These are phyloP conservation scores for Nomada ferruginata DNA, from an alignment of 2,888 invertebrate genomes.

Conservation along the genomic window DNA sequence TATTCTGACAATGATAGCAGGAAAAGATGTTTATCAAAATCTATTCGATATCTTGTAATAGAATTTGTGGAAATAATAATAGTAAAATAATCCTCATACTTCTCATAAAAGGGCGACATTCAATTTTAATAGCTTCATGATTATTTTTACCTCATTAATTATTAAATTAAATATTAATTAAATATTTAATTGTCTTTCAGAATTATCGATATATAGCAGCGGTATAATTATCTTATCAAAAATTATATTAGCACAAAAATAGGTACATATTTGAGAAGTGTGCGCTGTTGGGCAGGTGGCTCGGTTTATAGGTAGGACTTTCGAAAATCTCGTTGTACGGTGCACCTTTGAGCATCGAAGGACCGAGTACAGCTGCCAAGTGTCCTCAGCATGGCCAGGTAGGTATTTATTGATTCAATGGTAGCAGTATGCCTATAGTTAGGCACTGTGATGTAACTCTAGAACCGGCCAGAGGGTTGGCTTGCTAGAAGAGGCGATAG, in stretches of 20 bases:
- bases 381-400: slow-evolving; percentile 68
- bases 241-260: background rate
- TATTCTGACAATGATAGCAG: too few species aligned
- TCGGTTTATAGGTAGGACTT: slow-evolving; percentile 32
- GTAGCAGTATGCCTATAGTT: slow-evolving; percentile 71
- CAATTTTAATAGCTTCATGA: too few species aligned
- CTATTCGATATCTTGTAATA: too few species aligned
- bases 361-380: slow-evolving; percentile 60
- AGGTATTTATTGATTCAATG: slow-evolving; percentile 78
- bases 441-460: slow-evolving; percentile 71
- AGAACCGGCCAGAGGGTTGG: slow-evolving; percentile 59
- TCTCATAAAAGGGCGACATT: too few species aligned
- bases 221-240: background rate
- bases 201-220: background rate
- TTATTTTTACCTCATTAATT: too few species aligned
- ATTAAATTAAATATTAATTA: too few species aligned
- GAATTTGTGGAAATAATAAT: too few species aligned
- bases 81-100: too few species aligned
- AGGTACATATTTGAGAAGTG: slow-evolving; percentile 14
- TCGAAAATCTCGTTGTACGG: slow-evolving; percentile 47
- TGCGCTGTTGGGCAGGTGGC: slow-evolving; percentile 36
- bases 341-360: slow-evolving; percentile 53
- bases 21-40: too few species aligned
- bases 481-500: slow-evolving; percentile 56
- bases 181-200: too few species aligned